A percentile compares a stretch with the other conserved stretches of the same genome.
Evolutionary conservation across 30 jellyfish, hydroid and myxozoan species (phyloP).

Genomic region (Hydra vulgaris): DNA sequence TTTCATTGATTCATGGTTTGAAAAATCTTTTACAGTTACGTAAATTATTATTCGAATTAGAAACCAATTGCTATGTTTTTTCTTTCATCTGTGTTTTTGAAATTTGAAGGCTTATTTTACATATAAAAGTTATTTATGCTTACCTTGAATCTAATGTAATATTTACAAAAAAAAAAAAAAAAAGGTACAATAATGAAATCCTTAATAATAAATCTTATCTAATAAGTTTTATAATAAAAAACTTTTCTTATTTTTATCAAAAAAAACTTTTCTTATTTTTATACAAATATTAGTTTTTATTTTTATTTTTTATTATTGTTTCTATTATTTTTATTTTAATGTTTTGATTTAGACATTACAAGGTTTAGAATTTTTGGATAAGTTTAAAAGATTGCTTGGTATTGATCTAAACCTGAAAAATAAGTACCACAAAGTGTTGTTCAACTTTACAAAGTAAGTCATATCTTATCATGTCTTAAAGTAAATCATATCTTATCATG

Average conservation of each 20-base stretch:
- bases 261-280: no score
- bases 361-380: constrained; percentile 49
- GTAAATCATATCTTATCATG: not conserved
- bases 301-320: not conserved
- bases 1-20: constrained; percentile 78
- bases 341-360: constrained; percentile 45
- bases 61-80: not conserved
- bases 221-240: no score
- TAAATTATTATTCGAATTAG: no score
- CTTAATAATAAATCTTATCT: no score
- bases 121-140: no score
- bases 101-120: no score
- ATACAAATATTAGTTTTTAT: no score
- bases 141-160: no score
- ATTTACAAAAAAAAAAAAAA: no score
- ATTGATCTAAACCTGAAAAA: constrained; percentile 55
- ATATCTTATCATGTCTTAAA: not conserved
- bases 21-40: constrained; percentile 46
- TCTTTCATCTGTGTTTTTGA: no score
- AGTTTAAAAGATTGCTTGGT: constrained; percentile 61
- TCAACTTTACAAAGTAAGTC: constrained; percentile 60
- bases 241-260: no score
- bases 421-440: constrained; percentile 56
- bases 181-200: no score
- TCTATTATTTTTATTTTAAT: not conserved